A percentile compares a stretch with the other conserved stretches of the same genome.
Conservation (phyloP, 2,797 vertebrate species). For the Gymnoscopelus braueri region DNA sequence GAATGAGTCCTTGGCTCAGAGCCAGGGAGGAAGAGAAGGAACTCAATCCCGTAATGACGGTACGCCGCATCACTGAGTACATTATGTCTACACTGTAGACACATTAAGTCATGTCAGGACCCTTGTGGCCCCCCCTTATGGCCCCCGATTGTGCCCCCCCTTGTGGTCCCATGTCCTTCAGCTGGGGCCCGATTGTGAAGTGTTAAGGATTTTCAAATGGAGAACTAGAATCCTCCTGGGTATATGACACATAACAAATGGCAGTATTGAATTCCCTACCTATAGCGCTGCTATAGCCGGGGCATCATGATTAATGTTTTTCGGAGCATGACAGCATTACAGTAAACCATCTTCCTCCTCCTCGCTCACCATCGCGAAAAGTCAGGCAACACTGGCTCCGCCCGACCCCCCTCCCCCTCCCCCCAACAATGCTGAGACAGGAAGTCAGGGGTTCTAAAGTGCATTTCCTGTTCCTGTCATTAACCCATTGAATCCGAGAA, state of each 20-base stretch:
- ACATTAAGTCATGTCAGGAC: conserved; percentile 2
- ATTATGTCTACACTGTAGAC: neutral
- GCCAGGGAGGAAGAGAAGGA: neutral
- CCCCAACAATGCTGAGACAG: neutral
- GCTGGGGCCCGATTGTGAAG: too few species aligned
- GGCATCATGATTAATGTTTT: conserved; percentile 14
- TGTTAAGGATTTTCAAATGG: too few species aligned
- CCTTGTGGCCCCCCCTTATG: too few species aligned
- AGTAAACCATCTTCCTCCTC: neutral
- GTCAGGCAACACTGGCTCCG: neutral
- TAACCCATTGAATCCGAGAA: neutral
- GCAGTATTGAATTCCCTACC: neutral
- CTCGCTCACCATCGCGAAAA: neutral
- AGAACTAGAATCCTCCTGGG: neutral
- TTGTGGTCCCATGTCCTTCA: too few species aligned
- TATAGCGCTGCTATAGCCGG: too few species aligned
- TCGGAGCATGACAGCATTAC: neutral
- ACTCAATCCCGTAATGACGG: conserved; percentile 18
- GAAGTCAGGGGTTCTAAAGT: neutral
- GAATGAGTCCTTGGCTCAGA: neutral
- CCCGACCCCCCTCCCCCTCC: neutral
- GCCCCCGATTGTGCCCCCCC: too few species aligned
- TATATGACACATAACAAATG: neutral
- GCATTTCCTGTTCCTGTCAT: conserved; percentile 21
- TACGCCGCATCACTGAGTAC: neutral